Evolutionary conservation across 2,888 invertebrate species (phyloP).

Genomic region (Hipparchia sbordonii): DNA sequence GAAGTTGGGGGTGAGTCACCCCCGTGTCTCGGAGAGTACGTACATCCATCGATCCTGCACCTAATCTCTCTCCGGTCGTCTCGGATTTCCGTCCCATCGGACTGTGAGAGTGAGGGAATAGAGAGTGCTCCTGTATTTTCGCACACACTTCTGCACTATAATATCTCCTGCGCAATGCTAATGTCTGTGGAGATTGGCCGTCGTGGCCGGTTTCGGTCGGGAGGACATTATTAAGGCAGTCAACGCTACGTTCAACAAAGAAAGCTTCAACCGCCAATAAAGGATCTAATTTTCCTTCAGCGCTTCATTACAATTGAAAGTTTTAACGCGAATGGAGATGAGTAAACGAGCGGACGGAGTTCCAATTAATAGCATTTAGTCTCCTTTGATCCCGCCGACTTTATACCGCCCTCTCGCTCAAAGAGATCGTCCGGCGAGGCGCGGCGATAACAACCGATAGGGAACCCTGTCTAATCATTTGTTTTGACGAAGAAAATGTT

Average conservation of each 20-base stretch:
- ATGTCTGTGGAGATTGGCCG: too few relatives aligned
- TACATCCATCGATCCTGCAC: too few relatives aligned
- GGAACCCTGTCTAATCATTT: background rate
- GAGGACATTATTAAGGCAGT: too few relatives aligned
- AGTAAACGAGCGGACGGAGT: background rate
- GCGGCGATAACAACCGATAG: background rate
- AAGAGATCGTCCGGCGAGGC: background rate
- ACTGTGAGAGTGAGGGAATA: too few relatives aligned
- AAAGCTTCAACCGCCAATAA: background rate
- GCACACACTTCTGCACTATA: too few relatives aligned
- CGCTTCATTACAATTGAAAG: background rate
- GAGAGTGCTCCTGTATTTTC: too few relatives aligned
- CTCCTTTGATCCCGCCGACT: background rate
- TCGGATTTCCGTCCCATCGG: too few relatives aligned
- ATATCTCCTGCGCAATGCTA: too few relatives aligned
- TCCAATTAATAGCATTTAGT: conserved; percentile 2
- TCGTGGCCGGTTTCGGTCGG: too few relatives aligned
- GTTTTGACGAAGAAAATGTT: background rate
- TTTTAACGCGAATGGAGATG: background rate
- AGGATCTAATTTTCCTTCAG: background rate
- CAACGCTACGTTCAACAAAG: background rate
- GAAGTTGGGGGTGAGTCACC: too few relatives aligned
- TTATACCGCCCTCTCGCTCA: background rate
- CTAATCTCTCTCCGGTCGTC: too few relatives aligned
- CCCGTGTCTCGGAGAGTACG: too few relatives aligned